Evolutionary conservation across 2,888 invertebrate genomes (phyloP).

Genomic region (Polydrusus tereticollis): DNA sequence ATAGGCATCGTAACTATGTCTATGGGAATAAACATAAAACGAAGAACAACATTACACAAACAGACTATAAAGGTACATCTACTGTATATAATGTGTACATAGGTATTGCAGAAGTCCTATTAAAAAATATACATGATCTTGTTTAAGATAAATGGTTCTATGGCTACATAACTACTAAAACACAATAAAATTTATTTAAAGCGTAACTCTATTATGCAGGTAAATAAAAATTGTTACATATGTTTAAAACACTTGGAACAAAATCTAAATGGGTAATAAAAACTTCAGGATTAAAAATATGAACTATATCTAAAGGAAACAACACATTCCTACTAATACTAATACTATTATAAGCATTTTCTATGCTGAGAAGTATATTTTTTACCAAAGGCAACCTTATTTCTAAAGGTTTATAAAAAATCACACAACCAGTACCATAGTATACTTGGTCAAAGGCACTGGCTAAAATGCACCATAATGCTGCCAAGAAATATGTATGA

Average conservation of each 20-base stretch:
- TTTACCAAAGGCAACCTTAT: slow-evolving; percentile 23
- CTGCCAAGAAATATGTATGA: slow-evolving; percentile 62
- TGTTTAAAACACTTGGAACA: slow-evolving; percentile 29
- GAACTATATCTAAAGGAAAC: slow-evolving; percentile 54
- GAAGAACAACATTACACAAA: too few species aligned
- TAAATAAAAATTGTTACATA: slow-evolving; percentile 28
- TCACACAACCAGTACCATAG: slow-evolving; percentile 52
- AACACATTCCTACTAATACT: slow-evolving; percentile 6
- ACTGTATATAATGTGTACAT: too few species aligned
- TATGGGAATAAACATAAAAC: too few species aligned
- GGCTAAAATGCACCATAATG: slow-evolving; percentile 59
- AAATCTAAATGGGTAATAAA: slow-evolving; percentile 50
- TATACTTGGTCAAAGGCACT: slow-evolving; percentile 56
- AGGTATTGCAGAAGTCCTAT: too few species aligned
- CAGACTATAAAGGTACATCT: too few species aligned
- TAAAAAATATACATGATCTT: too few species aligned
- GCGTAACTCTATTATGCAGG: neutral
- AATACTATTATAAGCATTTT: slow-evolving; percentile 39
- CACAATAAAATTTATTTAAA: too few species aligned
- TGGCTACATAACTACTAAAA: too few species aligned
- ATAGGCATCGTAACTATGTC: too few species aligned
- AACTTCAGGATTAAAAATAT: slow-evolving; percentile 51
- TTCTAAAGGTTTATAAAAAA: slow-evolving; percentile 48
- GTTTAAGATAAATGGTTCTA: too few species aligned
- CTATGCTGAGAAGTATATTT: slow-evolving; percentile 46